Conservation (phyloP, 2,797 vertebrate genomes). For the Nannoperca obscura region DNA sequence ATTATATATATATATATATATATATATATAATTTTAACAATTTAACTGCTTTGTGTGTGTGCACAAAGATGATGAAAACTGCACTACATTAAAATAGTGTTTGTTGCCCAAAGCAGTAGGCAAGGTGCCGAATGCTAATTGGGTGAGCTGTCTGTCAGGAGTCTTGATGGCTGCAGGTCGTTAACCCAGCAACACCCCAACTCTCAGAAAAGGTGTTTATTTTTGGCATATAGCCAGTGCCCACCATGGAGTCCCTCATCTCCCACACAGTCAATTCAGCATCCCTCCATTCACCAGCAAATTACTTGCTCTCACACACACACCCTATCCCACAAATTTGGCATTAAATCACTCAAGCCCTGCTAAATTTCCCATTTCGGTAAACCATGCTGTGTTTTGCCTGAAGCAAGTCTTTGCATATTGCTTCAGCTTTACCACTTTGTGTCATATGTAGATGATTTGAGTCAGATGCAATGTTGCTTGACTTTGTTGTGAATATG, state of each 20-base stretch:
- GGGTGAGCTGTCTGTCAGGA: conserved; percentile 73
- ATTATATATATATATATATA: too few relatives aligned
- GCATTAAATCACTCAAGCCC: conserved; percentile 39
- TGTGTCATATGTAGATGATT: conserved; percentile 34
- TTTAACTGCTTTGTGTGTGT: background rate
- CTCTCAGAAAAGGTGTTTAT: conserved; percentile 62
- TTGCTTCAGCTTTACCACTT: conserved; percentile 16
- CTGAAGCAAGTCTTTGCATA: conserved; percentile 46
- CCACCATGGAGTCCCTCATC: conserved; percentile 61
- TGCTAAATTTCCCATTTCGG: conserved; percentile 21
- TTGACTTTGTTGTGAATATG: conserved; percentile 7
- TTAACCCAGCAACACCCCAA: conserved; percentile 56
- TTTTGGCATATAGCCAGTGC: conserved; percentile 55
- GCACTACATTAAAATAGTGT: conserved; percentile 48
- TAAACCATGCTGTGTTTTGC: conserved; percentile 41
- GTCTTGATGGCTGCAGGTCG: conserved; percentile 55
- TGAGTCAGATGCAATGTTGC: conserved; percentile 21
- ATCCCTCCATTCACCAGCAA: conserved; percentile 42
- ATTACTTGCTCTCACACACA: conserved; percentile 9
- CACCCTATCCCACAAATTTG: conserved; percentile 31
- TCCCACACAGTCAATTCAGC: conserved; percentile 46
- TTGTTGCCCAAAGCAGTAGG: conserved; percentile 63
- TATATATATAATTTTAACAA: too few relatives aligned
- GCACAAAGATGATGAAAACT: conserved; percentile 33
- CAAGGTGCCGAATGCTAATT: conserved; percentile 72